Evolutionary conservation across 37 sponge, comb jelly and placozoan species (phyloP), one percentile per base, ranked within the genome.

Genomic region (Haliclona indistincta): DNA sequence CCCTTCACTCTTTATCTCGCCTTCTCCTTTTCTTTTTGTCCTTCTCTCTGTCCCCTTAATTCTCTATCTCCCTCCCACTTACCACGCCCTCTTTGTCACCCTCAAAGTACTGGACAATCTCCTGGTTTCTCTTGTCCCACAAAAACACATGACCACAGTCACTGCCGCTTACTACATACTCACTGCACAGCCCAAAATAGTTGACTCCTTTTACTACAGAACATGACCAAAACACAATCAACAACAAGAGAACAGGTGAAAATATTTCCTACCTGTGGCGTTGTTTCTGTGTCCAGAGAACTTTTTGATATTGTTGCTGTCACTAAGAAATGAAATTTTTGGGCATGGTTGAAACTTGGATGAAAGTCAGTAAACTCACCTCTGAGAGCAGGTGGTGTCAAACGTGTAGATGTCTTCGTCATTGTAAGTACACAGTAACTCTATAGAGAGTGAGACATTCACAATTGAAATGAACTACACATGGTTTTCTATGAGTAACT

Each of bases 131-230:
- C 70, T 84, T 97, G 84, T 97, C 92, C 97, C 97, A 97, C 41
- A 97, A 66, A 52, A 94, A 97, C 35, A 97, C 84, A 49, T 97
- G 88, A 43, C 97, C 97, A 70, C 97, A 97, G 83, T 97, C 97
- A 79, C 95, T 94, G 6, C 97, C 97, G 74, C 95, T 94, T 36
- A 94, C 92, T 33, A 97, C 82, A 52, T 86, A 97, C 74, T 97
- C 97, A 71, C 89, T 87, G 26, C 67, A 36, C 30, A 86, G 87
- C 0, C 97, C 97, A 82, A 74, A 97, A 79, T 94, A 97, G 75
- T 97, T 97, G 43, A 97, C 95, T 42, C 97, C 97, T 67, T 97
- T 97, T 54, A 97, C 95, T 68, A 81, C 45, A 39, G 38, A 26
- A 53, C 65, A 70, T 3, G 25, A 70, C 3, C 71, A 32, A 39